Base-by-base conservation (phyloP, 2,797 vertebrate species). In the Aplochiton taeniatus region DNA sequence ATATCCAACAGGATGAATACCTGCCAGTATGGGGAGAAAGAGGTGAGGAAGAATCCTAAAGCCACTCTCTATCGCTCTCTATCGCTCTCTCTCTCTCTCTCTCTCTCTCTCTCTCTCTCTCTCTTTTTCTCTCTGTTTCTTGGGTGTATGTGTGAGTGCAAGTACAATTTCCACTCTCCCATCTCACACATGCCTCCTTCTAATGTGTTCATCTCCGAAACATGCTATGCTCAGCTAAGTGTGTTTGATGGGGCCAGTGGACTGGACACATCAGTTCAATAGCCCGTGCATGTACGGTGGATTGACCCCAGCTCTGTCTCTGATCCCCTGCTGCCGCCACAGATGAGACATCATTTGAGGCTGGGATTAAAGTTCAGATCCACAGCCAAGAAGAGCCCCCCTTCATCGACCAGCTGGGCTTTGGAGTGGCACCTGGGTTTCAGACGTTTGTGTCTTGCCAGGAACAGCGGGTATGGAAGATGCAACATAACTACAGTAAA, bases 1-100 rank as follows among this genome's bases (percentile, higher is more conserved):
- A 99, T 84, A 99, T 99, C 74, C 97, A 98, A 78, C 97, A 98
- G 83, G 96, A 98, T 18, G 97, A 98, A 81, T 98, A 98, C 82
- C 91, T 98, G 74, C 97, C 97, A 0, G 94, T 99, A 44, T 99
- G 96, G 97, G 97, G 96, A 68, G 98, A 99, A 75, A 96, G 96
- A 48, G 96, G 97, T 99, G 89, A 81, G 89, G 10, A 31, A 19
- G 16, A 46, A 54, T 17, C 17, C 46, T 41, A 14, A 1, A 13
- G 48, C 13, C 53, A 18, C 46, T 11, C 11, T 12, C 44, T 61
- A 2, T 48, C 16, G 8, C 11, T 13, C 18, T 47, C 20, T 42
- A 11, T 41, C 43, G 18, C 48, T 44, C n/a, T 19, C 49, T 11
- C 42, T 16, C 52, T 63, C 48, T 68, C 41, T 42, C 65, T 63